These are phyloP conservation scores for Papilio polyxenes DNA, from an alignment of 1,140 invertebrate species.

Conservation along the genomic window DNA sequence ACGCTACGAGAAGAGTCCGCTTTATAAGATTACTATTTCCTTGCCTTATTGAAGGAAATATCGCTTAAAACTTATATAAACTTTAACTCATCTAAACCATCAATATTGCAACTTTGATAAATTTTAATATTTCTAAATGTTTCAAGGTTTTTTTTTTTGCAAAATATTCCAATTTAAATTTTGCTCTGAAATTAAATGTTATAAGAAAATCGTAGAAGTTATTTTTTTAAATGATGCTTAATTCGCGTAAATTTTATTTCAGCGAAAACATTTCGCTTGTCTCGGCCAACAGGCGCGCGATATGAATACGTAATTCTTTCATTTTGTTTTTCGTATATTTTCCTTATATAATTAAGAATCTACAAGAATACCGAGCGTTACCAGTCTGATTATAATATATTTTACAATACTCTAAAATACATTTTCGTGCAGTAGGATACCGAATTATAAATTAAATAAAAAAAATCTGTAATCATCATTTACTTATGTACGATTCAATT, in stretches of 20 bases:
- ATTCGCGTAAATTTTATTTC: not conserved
- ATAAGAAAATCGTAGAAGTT: not conserved
- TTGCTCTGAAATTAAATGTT: not conserved
- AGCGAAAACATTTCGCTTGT: conserved; percentile 15
- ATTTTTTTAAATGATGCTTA: not conserved
- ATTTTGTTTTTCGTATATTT: not conserved
- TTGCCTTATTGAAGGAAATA: not conserved
- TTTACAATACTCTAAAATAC: not conserved
- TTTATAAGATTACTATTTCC: not conserved
- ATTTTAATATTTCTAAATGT: too few species aligned
- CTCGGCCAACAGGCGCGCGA: not conserved
- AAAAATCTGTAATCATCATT: too few species aligned
- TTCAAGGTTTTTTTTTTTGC: too few species aligned
- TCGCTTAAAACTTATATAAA: too few species aligned
- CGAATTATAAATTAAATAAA: too few species aligned
- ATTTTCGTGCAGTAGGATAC: too few species aligned
- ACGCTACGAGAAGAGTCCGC: not conserved
- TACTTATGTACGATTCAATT: too few species aligned
- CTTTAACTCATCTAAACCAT: too few species aligned
- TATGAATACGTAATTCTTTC: conserved; percentile 23
- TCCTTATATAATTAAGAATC: not conserved
- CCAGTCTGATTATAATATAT: not conserved
- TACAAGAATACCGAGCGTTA: not conserved
- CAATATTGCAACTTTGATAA: too few species aligned
- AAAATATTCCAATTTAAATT: too few species aligned